Conservation (phyloP, 2,113 vertebrate genomes). For the Eidolon helvum region DNA sequence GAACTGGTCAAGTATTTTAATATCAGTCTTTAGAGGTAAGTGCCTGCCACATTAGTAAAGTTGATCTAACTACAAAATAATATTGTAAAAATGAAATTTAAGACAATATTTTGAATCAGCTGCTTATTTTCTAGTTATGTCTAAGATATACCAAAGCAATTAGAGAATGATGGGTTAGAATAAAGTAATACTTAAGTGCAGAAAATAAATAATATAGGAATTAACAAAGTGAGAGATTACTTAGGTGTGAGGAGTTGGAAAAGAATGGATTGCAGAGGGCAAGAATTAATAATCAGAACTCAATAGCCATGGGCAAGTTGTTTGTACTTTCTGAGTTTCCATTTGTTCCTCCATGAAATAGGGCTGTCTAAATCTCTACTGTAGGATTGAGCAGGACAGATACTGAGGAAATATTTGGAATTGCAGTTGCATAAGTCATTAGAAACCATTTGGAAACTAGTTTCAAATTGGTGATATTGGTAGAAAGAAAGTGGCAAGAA, state of each 20-base stretch:
- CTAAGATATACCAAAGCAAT: slow-evolving; percentile 3
- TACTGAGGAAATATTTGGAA: background rate
- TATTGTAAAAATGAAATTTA: background rate
- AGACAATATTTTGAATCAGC: background rate
- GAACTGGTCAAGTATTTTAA: background rate
- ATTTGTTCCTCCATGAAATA: background rate
- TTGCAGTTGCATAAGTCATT: background rate
- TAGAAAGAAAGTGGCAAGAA: background rate
- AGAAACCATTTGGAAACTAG: background rate
- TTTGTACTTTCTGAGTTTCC: background rate
- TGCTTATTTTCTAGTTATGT: background rate
- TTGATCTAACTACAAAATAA: background rate
- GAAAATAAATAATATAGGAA: background rate
- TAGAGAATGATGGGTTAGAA: background rate
- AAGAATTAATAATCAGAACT: background rate
- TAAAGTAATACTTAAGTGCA: background rate
- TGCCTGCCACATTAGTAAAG: background rate
- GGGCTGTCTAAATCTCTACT: background rate
- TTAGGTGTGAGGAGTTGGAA: background rate
- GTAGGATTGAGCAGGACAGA: background rate
- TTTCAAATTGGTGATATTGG: background rate
- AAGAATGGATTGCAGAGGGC: background rate
- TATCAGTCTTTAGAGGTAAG: background rate
- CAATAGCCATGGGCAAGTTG: background rate
- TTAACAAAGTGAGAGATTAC: background rate